Base-by-base conservation (phyloP, 2,797 vertebrate species). In the Propithecus perrieri region DNA sequence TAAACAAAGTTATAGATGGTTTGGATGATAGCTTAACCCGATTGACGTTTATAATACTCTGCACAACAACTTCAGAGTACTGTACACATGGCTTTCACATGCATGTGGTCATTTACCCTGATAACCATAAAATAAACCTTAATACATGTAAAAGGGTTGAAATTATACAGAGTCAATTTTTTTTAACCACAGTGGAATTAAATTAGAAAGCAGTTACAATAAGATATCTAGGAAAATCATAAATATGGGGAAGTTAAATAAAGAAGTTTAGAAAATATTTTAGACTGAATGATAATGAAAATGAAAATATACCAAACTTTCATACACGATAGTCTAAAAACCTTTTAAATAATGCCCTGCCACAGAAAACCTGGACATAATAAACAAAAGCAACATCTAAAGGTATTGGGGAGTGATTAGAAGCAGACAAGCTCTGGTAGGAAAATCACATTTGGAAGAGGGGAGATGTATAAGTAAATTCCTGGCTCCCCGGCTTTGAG, bases 211-310 rank as follows among this genome's bases (percentile, higher is more conserved):
- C 28, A 63, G 20, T 75, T 80, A 84, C 15, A 38, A 55, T 84
- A 50, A 79, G 63, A 38, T n/a, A 78, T 18, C 2, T n/a, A 59
- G 20, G 22, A 83, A 38, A 76, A 33, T 1, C 14, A 57, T 8
- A 71, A 74, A 61, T 46, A 57, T 24, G 26, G 50, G n/a, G 1
- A 89, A 50, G 28, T n/a, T 13, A 57, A 72, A 89, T 4, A 28
- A 91, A 91, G 46, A 83, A n/a, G 81, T 53, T 57, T 41, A 67
- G 74, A 74, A 89, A 89, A 48, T 74, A 78, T 41, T 89, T 95
- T 83, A 91, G 20, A 50, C 1, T 33, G 38, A 85, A 35, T 61
- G 12, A 48, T 50, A 83, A 55, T 22, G 38, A 79, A 72, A 72
- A 59, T 33, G 63, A 50, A 3, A 26, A 41, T 48, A 63, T 26